Conservation (phyloP, 2,113 vertebrate species). For the Panthera leo region DNA sequence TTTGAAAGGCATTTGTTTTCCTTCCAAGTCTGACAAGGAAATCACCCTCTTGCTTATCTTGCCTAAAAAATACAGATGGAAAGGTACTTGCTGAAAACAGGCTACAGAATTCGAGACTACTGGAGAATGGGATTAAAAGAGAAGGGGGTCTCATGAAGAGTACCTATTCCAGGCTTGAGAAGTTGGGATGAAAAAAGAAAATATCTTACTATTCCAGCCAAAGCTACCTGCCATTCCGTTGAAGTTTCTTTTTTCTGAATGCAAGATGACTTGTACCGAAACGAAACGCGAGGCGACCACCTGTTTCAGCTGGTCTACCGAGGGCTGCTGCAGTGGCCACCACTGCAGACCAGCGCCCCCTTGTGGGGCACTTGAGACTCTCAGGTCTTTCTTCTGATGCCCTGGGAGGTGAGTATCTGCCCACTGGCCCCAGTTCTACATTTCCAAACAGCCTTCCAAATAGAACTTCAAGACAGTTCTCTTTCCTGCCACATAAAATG, state of each 20-base stretch:
- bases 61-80: neutral
- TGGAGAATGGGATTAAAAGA: neutral
- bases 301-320: fast-evolving
- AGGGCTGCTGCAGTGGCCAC: fast-evolving
- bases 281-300: fast-evolving
- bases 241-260: neutral
- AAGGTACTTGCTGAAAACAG: neutral
- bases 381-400: neutral
- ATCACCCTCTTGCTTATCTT: neutral
- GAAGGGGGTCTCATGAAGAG: neutral
- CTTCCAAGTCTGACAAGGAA: neutral
- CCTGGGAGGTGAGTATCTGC: neutral
- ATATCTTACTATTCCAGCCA: neutral
- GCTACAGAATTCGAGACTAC: neutral
- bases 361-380: fast-evolving
- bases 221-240: neutral
- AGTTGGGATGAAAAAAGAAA: neutral
- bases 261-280: neutral
- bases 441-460: neutral
- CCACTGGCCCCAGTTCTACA: neutral
- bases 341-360: neutral
- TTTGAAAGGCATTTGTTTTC: neutral
- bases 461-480: neutral
- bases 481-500: neutral
- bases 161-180: neutral